These are phyloP conservation scores for Lepidurus packardi DNA, from an alignment of 1,140 invertebrate species.

Conservation along the genomic window DNA sequence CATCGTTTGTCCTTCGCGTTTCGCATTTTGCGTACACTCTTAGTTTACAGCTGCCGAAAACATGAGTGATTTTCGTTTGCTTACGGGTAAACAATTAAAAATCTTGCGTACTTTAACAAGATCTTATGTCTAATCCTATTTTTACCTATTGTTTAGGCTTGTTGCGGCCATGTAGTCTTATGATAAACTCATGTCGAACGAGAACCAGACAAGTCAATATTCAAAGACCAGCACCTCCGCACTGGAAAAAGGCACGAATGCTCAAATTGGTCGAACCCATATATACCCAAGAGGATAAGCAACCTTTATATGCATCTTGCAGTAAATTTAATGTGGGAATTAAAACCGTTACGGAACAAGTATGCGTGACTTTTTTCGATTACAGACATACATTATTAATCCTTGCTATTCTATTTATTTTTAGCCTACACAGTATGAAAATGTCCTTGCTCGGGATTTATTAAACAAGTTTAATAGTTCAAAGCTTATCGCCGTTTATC, in stretches of 20 bases:
- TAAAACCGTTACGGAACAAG: not conserved
- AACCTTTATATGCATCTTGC: slow-evolving; percentile 16
- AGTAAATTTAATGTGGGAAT: not conserved
- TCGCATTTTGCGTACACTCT: not conserved
- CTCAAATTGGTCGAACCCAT: slow-evolving; percentile 12
- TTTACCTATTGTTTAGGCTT: not conserved
- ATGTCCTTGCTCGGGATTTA: slow-evolving; percentile 7
- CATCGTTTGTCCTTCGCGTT: not conserved
- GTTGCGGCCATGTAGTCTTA: slow-evolving; percentile 1
- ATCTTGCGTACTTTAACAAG: not conserved
- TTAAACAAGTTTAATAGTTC: slow-evolving; percentile 1
- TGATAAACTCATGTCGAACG: slow-evolving; percentile 11
- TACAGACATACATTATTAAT: not conserved
- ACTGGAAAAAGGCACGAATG: slow-evolving; percentile 25
- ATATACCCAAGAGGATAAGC: not conserved
- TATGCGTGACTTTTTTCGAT: not conserved
- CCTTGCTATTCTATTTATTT: not conserved
- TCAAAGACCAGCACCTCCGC: slow-evolving; percentile 27
- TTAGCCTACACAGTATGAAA: slow-evolving; percentile 17
- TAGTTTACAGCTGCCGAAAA: not conserved
- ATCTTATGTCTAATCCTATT: not conserved
- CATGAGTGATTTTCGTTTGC: not conserved
- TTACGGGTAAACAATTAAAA: not conserved
- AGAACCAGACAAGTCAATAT: slow-evolving; percentile 29
- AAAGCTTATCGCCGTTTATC: slow-evolving; percentile 25